Percentiles rank a stretch among this genome's conserved stretches.
These are phyloP conservation scores for Paracyclopina nana DNA, from an alignment of 1,140 invertebrate genomes.

Conservation along the genomic window DNA sequence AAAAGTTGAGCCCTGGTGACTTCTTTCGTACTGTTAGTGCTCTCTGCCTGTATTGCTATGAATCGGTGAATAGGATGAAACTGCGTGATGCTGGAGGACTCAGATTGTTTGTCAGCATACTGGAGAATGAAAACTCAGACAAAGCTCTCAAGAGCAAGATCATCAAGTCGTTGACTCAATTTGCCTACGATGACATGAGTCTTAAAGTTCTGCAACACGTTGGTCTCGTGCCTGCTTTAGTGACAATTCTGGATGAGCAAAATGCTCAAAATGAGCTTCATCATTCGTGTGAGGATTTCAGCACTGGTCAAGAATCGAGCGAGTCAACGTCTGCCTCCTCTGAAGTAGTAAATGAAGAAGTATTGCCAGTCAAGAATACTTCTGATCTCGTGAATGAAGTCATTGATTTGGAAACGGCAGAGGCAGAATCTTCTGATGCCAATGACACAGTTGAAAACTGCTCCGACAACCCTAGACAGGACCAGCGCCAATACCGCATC, in stretches of 20 bases:
- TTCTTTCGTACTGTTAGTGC: background rate
- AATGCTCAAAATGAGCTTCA: background rate
- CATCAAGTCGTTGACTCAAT: slow-evolving; percentile 7
- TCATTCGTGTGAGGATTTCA: background rate
- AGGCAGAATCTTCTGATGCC: background rate
- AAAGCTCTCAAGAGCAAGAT: background rate
- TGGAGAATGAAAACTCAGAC: background rate
- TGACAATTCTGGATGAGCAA: background rate
- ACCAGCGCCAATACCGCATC: background rate
- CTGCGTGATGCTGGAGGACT: slow-evolving; percentile 3
- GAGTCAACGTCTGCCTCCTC: background rate
- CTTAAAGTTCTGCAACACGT: background rate
- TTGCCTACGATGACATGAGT: background rate
- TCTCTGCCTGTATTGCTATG: slow-evolving; percentile 5
- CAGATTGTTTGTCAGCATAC: background rate
- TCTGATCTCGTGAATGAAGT: background rate
- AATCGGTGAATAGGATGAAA: slow-evolving; percentile 13
- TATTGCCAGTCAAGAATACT: background rate
- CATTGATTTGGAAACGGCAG: background rate
- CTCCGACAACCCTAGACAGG: background rate
- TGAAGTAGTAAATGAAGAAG: background rate
- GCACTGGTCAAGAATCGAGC: background rate
- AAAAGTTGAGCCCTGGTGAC: background rate
- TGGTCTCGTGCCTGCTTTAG: slow-evolving; percentile 1
- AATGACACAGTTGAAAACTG: background rate